These are phyloP conservation scores for Myotis findleyi DNA, from an alignment of 2,797 vertebrate genomes.

Conservation along the genomic window DNA sequence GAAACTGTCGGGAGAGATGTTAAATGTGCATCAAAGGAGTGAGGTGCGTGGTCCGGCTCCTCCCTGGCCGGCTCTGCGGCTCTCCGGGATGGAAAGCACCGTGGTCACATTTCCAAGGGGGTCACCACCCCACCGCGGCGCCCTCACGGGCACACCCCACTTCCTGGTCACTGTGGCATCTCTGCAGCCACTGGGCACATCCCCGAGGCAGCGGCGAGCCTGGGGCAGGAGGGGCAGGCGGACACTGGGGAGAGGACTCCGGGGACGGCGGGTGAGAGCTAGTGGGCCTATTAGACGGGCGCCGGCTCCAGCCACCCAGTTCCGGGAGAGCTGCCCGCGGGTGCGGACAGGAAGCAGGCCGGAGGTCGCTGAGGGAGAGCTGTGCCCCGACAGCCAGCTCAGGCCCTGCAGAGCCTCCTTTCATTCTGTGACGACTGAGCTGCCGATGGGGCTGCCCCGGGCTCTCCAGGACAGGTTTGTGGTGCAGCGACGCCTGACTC, in stretches of 20 bases:
- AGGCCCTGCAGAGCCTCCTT: conserved; percentile 55
- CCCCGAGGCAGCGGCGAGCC: conserved; percentile 50
- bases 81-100: conserved; percentile 72
- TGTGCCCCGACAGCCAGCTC: conserved; percentile 53
- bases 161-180: conserved; percentile 61
- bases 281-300: conserved; percentile 53
- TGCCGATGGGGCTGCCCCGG: conserved; percentile 4
- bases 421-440: conserved; percentile 52
- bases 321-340: too few relatives aligned
- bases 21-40: conserved; percentile 80
- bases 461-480: conserved; percentile 52
- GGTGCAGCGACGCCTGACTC: not conserved
- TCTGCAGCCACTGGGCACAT: conserved; percentile 63
- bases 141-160: conserved; percentile 60
- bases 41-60: conserved; percentile 76
- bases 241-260: conserved; percentile 66
- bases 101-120: conserved; percentile 70
- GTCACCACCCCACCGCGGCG: conserved; percentile 68
- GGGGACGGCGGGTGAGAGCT: not conserved
- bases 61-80: conserved; percentile 54
- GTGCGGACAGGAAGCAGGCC: too few relatives aligned
- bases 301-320: too few relatives aligned
- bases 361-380: conserved; percentile 70
- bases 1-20: conserved; percentile 80
- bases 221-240: conserved; percentile 48